Percentiles rank a stretch among this genome's conserved stretches.
These are phyloP conservation scores for Oncorhynchus clarkii DNA, from an alignment of 2,113 vertebrate genomes.

Conservation along the genomic window DNA sequence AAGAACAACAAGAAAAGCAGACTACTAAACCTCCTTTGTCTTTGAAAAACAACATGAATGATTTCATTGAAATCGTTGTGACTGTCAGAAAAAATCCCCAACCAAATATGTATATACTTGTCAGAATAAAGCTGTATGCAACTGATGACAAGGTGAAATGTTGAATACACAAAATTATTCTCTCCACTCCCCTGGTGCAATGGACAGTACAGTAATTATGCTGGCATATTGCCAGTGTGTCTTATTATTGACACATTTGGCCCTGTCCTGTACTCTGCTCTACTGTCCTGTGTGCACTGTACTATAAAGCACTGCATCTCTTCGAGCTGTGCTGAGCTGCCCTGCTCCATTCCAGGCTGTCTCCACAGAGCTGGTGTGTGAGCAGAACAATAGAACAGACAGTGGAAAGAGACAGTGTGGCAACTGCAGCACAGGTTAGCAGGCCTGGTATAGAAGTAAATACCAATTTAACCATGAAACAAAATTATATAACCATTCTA, in stretches of 20 bases:
- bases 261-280: background rate
- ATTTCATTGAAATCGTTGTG: background rate
- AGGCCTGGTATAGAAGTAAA: conserved; percentile 14
- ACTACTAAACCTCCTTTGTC: background rate
- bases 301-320: conserved; percentile 17
- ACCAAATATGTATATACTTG: conserved; percentile 1
- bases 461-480: conserved; percentile 62
- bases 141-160: conserved; percentile 57
- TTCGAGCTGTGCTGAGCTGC: conserved; percentile 44
- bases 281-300: too few relatives aligned
- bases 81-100: background rate
- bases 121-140: conserved; percentile 28
- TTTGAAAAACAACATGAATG: background rate
- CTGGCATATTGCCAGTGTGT: conserved; percentile 52
- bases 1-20: background rate
- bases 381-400: conserved; percentile 59
- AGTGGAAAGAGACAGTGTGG: conserved; percentile 31
- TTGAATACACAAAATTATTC: conserved; percentile 52
- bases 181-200: conserved; percentile 33
- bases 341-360: conserved; percentile 27
- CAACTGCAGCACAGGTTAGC: conserved; percentile 31
- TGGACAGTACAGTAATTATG: conserved; percentile 50
- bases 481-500: conserved; percentile 63
- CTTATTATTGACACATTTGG: background rate
- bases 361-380: conserved; percentile 54